phyloP scores from a whole-genome alignment of 1,140 invertebrate species.

The Macrostomum lignano region DNA sequence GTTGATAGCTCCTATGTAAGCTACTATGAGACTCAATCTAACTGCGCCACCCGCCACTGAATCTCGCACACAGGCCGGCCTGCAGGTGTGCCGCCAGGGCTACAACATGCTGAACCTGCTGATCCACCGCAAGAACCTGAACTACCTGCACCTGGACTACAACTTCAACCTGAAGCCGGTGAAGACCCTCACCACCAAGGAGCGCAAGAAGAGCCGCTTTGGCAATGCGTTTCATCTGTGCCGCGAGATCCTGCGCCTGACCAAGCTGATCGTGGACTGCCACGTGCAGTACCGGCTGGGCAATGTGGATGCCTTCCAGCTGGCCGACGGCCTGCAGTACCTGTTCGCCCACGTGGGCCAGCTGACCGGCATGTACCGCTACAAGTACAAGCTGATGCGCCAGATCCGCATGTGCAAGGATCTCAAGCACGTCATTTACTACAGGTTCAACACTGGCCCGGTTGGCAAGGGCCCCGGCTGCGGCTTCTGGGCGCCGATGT shows the following conservation, averaged over 20 bases:
- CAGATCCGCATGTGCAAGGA: constrained; percentile 99
- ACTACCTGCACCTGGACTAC: constrained; percentile 96
- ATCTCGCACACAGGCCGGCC: too few species aligned
- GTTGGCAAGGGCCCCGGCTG: constrained; percentile 91
- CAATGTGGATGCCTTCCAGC: constrained; percentile 82
- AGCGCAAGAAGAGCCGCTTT: constrained; percentile 93
- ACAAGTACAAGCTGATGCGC: constrained; percentile 97
- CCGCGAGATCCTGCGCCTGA: constrained; percentile 79
- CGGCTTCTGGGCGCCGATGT: constrained; percentile 94
- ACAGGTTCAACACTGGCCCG: constrained; percentile 80
- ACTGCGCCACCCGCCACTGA: neutral
- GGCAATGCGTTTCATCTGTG: constrained; percentile 98
- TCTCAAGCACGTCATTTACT: constrained; percentile 93
- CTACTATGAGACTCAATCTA: neutral
- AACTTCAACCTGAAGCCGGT: constrained; percentile 99
- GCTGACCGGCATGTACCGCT: constrained; percentile 95
- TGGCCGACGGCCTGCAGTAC: constrained; percentile 94
- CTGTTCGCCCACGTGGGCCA: constrained; percentile 98
- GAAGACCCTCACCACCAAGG: constrained; percentile 92
- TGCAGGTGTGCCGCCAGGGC: constrained; percentile 80
- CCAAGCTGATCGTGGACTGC: constrained; percentile 89
- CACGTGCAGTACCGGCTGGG: constrained; percentile 96
- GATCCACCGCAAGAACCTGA: constrained; percentile 95
- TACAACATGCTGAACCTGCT: constrained; percentile 98
- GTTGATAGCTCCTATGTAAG: too few species aligned